These are phyloP conservation scores for Spatulosminthurus flaviceps DNA, from an alignment of 2,888 invertebrate genomes.

Conservation along the genomic window DNA sequence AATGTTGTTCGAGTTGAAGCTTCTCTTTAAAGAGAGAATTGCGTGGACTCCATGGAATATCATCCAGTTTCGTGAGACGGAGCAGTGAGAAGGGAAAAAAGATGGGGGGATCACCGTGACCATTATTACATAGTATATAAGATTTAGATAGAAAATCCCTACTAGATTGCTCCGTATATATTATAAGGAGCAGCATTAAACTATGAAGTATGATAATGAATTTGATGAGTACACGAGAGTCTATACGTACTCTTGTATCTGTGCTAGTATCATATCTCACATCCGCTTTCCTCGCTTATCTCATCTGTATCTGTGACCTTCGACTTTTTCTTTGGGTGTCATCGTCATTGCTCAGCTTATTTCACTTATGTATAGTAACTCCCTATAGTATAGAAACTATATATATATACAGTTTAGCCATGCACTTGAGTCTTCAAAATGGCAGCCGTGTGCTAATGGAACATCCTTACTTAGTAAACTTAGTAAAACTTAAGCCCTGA, in stretches of 20 bases:
- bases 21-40: no score
- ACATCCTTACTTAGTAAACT: conserved; percentile 22
- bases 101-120: background rate
- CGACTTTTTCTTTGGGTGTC: conserved; percentile 48
- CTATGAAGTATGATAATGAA: no score
- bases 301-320: conserved; percentile 47
- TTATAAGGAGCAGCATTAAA: no score
- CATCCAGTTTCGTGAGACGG: background rate
- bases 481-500: conserved; percentile 7
- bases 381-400: no score
- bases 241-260: no score
- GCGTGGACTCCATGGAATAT: background rate
- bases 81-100: background rate
- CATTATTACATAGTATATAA: no score
- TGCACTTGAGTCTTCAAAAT: conserved; percentile 32
- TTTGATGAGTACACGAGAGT: no score
- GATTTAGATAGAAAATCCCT: no score
- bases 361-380: no score
- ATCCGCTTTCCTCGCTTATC: conserved; percentile 48
- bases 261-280: conserved; percentile 31
- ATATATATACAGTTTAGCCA: conserved; percentile 37
- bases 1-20: no score
- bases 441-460: conserved; percentile 42
- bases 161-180: no score
- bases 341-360: conserved; percentile 44